A percentile compares a stretch with the other conserved stretches of the same genome.
phyloP scores from a whole-genome alignment of 1,140 invertebrate species.

The Caligus rogercresseyi region DNA sequence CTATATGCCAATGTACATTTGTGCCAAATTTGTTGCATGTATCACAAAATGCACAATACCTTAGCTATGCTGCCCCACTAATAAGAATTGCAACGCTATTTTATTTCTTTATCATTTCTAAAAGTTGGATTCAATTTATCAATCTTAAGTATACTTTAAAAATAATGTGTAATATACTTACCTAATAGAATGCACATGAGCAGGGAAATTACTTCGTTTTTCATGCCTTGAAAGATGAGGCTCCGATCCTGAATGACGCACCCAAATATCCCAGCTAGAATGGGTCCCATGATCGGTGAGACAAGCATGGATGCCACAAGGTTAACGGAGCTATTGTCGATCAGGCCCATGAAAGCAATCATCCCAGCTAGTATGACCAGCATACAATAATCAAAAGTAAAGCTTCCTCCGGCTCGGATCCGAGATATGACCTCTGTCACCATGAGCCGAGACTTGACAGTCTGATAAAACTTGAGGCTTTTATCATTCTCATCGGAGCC shows the following conservation, averaged over 20 bases:
- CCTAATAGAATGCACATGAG: neutral
- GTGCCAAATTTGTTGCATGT: no score
- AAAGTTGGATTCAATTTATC: no score
- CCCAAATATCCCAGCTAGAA: slow-evolving; percentile 66
- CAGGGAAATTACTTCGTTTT: slow-evolving; percentile 34
- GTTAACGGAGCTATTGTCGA: slow-evolving; percentile 60
- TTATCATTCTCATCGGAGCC: no score
- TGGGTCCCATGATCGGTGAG: slow-evolving; percentile 68
- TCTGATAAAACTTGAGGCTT: slow-evolving; percentile 6
- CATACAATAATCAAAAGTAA: slow-evolving; percentile 63
- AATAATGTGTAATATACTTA: neutral
- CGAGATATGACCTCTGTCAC: slow-evolving; percentile 67
- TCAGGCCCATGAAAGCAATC: slow-evolving; percentile 49
- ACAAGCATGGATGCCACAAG: slow-evolving; percentile 71
- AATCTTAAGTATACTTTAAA: no score
- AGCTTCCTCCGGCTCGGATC: slow-evolving; percentile 49
- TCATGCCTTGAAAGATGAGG: slow-evolving; percentile 43
- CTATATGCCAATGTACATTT: no score
- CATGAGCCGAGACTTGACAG: slow-evolving; percentile 50
- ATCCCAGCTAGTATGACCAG: slow-evolving; percentile 49
- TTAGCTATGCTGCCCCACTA: no score
- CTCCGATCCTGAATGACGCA: slow-evolving; percentile 51
- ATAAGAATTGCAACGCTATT: no score
- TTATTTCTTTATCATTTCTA: no score
- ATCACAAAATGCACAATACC: no score